Evolutionary conservation across 2,113 vertebrate genomes (phyloP), one percentile per base, ranked within the genome.

Genomic region (Turdus rufiventris): DNA sequence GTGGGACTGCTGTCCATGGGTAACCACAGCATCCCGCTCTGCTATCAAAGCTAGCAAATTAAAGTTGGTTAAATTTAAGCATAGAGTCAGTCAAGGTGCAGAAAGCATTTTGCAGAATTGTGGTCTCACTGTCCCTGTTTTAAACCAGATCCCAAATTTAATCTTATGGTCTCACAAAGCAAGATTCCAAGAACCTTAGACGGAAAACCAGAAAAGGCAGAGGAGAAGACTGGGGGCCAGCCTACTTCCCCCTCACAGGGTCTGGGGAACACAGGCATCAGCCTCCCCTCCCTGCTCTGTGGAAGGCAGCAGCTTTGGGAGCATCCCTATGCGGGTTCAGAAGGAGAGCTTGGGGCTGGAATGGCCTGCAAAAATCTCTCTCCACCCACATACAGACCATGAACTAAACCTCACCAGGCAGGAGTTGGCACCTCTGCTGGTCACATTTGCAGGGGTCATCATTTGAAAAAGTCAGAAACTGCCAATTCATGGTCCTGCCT

Each of bases 301-400:
- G 19, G 54, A 33, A 53, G 17, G n/a, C 65, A 70, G 51, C 45
- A 68, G 54, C 19, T 75, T 26, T 51, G 1, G 10, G 57, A 60
- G 5, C 74, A 47, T 26, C 48, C 36, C 71, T 70, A 12, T 38
- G 23, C 1, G 21, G 26, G 54, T 5, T 20, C 77, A 31, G 48
- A 50, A 56, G 48, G 5, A 0, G 12, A n/a, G 14, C 21, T 10
- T 1, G 1, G 18, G 40, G 16, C 42, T 71, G 73, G 21, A 40
- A 62, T 6, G 7, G 17, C 58, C 58, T 13, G 3, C 26, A 20
- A 2, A 3, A 18, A 17, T 34, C 34, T 54, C 42, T 75, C 85
- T 28, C 25, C 42, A 6, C 2, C 1, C 21, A 1, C 25, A 12
- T 10, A 24, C 31, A 11, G 23, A 48, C 34, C 48, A 11, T 0